These are phyloP conservation scores for Mustela lutreola DNA, from an alignment of 2,113 vertebrate species.

Conservation along the genomic window DNA sequence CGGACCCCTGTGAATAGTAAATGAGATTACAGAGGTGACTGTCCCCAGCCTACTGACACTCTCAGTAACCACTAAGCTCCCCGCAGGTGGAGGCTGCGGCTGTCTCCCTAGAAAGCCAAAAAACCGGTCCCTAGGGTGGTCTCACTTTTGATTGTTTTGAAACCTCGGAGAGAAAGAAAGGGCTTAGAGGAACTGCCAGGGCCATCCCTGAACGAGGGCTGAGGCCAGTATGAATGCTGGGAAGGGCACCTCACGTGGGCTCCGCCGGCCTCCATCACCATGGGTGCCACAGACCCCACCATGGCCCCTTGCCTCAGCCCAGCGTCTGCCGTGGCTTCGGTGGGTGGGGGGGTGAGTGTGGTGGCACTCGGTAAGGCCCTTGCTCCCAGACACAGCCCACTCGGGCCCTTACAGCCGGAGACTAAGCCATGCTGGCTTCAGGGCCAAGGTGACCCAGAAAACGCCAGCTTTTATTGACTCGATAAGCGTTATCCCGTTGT, in stretches of 20 bases:
- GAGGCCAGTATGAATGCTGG: not conserved
- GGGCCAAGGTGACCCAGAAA: not conserved
- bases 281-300: accelerated
- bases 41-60: accelerated
- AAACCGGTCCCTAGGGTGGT: not conserved
- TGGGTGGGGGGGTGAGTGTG: not conserved
- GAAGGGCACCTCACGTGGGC: not conserved
- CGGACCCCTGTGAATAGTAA: accelerated
- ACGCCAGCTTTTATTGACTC: not conserved
- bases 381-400: not conserved
- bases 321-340: accelerated
- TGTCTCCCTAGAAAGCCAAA: not conserved
- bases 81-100: not conserved
- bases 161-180: not conserved
- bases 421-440: not conserved
- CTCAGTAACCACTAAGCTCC: not conserved
- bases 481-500: not conserved
- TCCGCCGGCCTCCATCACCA: not conserved
- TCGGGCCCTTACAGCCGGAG: not conserved
- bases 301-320: not conserved
- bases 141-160: not conserved
- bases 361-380: not conserved
- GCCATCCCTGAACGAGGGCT: not conserved
- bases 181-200: not conserved
- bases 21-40: not conserved